Percentiles rank a stretch among this genome's conserved stretches.
phyloP scores from a whole-genome alignment of 2,888 invertebrate genomes.

The Pollenia labialis region DNA sequence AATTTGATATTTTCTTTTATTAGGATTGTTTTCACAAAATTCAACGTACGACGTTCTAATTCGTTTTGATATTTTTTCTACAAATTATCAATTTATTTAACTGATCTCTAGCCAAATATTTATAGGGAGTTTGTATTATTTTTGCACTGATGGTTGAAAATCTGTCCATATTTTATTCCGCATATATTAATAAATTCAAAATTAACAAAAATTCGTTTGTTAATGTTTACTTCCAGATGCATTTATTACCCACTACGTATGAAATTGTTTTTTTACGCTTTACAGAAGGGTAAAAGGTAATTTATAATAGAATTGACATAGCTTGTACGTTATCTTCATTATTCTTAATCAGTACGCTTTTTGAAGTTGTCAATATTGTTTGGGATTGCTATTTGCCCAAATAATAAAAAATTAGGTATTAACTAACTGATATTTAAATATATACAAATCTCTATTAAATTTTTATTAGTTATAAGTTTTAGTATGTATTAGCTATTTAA shows the following conservation, averaged over 20 bases:
- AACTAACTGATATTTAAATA: slow-evolving; percentile 7
- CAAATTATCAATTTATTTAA: too few species aligned
- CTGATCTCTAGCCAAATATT: too few species aligned
- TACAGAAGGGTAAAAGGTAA: too few species aligned
- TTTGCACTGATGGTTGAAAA: too few species aligned
- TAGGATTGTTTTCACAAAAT: too few species aligned
- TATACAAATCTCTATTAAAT: slow-evolving; percentile 14
- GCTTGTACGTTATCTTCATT: background rate
- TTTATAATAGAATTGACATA: background rate
- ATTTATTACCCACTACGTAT: background rate
- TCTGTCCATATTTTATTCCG: too few species aligned
- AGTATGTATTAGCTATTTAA: slow-evolving; percentile 22
- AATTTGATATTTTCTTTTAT: too few species aligned
- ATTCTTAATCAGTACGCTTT: background rate
- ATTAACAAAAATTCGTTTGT: too few species aligned
- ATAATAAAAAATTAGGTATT: background rate
- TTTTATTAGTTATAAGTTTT: slow-evolving; percentile 16
- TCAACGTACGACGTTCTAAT: too few species aligned
- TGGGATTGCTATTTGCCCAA: background rate
- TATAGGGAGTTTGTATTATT: too few species aligned
- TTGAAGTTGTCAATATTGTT: background rate
- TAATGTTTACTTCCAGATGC: background rate
- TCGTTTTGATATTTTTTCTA: too few species aligned
- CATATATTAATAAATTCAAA: too few species aligned
- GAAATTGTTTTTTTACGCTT: background rate